Evolutionary conservation across 2,888 invertebrate species (phyloP), one percentile per base, ranked within the genome.

Genomic region (Latrodectus elegans): DNA sequence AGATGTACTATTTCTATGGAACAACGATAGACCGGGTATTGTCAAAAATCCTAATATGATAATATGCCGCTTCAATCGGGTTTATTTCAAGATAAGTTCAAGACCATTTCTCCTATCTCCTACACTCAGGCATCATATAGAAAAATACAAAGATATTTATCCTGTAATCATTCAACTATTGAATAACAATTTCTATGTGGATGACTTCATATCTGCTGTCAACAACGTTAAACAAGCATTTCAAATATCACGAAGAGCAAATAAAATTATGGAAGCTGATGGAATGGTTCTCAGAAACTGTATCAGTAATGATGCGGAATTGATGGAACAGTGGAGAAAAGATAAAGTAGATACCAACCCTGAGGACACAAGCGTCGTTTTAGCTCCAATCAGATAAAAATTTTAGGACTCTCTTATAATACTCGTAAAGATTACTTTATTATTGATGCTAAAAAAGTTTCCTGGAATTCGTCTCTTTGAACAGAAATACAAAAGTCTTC

Each of bases 231-330:
- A 83, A 75, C 49, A 75, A 49, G 83, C 68, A 17, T 55, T 76
- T 76, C n/a, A 65, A 52, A 6, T 67, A 12, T 67, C 67, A 9
- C 52, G 51, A 12, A 64, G 8, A 15, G 74, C 71, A n/a, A 79
- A 79, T 4, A 15, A 79, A 17, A 79, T 79, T 55, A 60, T 79
- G 49, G 60, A 79, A 67, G 81, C 17, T 15, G 55, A 51, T n/a
- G 73, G 53, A 53, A 81, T 74, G 81, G 11, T 6, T 15, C 26
- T 74, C 6, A 8, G 51, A 15, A 64, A 80, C 14, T 80, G 60
- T 12, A 72, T 51, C 9, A 72, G 12, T 14, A 73, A 72, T 64
- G 60, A 71, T 49, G 9, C 72, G 10, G 8, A 38, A 2, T 51
- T 80, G 9, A 72, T 64, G 71, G 49, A 64, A 4, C 51, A 49